Conservation (phyloP, 35 echinoderm and acorn worm species). For the Chiridota heheva region DNA sequence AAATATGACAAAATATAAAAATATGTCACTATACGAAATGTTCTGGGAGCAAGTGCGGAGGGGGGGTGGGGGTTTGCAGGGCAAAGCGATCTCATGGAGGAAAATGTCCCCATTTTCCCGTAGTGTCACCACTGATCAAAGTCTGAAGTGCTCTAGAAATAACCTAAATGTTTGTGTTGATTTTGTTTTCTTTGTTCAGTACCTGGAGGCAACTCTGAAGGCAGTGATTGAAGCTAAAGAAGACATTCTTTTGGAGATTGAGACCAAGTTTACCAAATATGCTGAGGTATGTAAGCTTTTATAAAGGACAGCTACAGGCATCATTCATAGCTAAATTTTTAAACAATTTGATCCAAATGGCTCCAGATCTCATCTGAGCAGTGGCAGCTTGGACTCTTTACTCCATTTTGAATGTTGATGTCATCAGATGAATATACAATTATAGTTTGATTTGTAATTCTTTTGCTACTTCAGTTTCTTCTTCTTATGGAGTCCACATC, state of each 20-base stretch:
- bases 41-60: no score
- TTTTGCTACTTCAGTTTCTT: not conserved
- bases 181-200: constrained; percentile 22
- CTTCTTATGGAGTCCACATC: no score
- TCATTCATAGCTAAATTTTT: not conserved
- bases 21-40: no score
- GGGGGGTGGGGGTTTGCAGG: no score
- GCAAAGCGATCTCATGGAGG: no score
- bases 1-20: no score
- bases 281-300: constrained; percentile 74
- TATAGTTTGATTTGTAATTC: not conserved
- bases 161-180: no score
- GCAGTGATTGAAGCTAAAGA: constrained; percentile 83
- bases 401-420: not conserved
- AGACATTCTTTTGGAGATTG: constrained; percentile 96
- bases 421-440: not conserved
- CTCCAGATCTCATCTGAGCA: not conserved
- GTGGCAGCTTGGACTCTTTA: not conserved
- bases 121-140: no score
- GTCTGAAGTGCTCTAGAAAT: no score
- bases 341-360: not conserved
- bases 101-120: no score
- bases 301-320: not conserved
- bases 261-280: constrained; percentile 96
- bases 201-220: constrained; percentile 56